Base-by-base conservation (phyloP, 2,113 vertebrate species). In the Probosciger aterrimus region DNA sequence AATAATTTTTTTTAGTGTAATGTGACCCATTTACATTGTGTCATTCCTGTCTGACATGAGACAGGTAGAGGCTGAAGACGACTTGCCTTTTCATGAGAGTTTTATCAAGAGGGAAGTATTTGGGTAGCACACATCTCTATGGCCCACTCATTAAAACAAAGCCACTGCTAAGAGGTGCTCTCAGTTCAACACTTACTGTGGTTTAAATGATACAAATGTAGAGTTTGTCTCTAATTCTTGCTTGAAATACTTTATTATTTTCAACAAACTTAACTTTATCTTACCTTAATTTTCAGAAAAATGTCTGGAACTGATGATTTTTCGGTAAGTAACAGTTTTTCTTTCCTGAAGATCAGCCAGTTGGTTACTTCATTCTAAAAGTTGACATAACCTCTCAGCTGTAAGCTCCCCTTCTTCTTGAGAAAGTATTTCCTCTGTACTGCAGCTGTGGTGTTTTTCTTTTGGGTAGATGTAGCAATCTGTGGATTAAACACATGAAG, bases 281-380 rank as follows among this genome's bases (percentile, higher is more conserved):
- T 96, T 93, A 94, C 96, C 95, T 97, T 97, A 74, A 92, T 94
- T 97, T 97, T 94, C 95, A 96, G 96, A 86, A 94, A 93, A 96
- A 98, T 98, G 97, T 97, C 97, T 96, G 97, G 97, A 93, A 90
- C 96, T 82, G 97, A 98, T 94, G 97, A 98, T 57, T 98, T 98
- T 92, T 98, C 97, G 93, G 97, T 98, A 91, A 97, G 97, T 97
- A 85, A 82, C 81, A 67, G 89, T 84, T 95, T 92, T 95, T 88
- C 59, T 92, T 93, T 95, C 95, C 93, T 82, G 93, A 92, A 92
- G 92, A 64, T 88, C 78, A 57, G 76, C 83, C 88, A 13, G 3
- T 75, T 73, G 59, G 68, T 92, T 44, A 60, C 64, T 94, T 62
- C 73, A 13, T 47, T 83, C 88, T 91, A 14, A 90, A 92, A 80